phyloP scores from a whole-genome alignment of 1,140 invertebrate genomes.

The Drosophila mojavensis region DNA sequence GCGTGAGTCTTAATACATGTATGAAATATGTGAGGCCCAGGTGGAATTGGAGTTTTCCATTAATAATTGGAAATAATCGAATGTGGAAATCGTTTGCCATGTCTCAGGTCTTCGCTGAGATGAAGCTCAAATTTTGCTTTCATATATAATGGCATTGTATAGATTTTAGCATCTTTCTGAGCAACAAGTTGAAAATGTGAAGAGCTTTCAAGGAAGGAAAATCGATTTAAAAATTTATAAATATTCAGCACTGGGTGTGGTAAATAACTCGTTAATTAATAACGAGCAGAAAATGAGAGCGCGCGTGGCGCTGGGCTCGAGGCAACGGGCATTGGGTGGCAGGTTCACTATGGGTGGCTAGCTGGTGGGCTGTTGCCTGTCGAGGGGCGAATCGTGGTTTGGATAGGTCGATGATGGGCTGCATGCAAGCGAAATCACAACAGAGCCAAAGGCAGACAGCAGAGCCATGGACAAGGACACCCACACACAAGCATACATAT shows the following conservation, averaged over 20 bases:
- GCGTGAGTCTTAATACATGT: too few relatives aligned
- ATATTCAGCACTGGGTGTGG: constrained; percentile 67
- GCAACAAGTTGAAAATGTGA: constrained; percentile 38
- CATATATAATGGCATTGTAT: background rate
- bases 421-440: constrained; percentile 61
- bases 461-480: constrained; percentile 18
- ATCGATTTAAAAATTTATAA: constrained; percentile 79
- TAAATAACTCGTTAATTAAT: constrained; percentile 81
- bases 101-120: too few relatives aligned
- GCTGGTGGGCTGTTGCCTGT: background rate
- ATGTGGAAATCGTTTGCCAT: too few relatives aligned
- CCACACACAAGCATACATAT: constrained; percentile 8
- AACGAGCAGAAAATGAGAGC: constrained; percentile 75
- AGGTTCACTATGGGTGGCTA: background rate
- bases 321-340: background rate
- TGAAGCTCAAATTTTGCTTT: background rate
- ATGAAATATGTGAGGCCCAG: too few relatives aligned
- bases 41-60: too few relatives aligned
- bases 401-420: constrained; percentile 19
- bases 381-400: background rate
- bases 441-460: constrained; percentile 47
- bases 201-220: constrained; percentile 37
- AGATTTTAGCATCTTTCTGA: background rate
- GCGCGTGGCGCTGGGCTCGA: constrained; percentile 46
- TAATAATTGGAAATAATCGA: too few relatives aligned